phyloP scores from a whole-genome alignment of 1,140 invertebrate species.

The Hirudo medicinalis region DNA sequence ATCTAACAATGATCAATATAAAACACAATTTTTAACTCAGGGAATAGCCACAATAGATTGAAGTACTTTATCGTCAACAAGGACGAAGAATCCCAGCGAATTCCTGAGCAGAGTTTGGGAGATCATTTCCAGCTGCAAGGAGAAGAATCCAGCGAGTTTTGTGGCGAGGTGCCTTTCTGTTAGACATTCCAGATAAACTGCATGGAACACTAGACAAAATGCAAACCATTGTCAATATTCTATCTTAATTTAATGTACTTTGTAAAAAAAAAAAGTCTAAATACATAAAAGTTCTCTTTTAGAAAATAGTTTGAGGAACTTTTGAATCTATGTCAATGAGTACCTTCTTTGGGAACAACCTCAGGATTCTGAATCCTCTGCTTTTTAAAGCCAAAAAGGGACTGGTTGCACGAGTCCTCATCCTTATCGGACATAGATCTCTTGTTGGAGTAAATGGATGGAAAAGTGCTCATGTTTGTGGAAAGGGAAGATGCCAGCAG shows the following conservation, averaged over 20 bases:
- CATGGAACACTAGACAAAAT: constrained; percentile 8
- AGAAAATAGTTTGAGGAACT: too few relatives aligned
- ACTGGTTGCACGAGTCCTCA: neutral
- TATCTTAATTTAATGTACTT: too few relatives aligned
- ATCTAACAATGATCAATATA: too few relatives aligned
- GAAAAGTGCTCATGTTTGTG: too few relatives aligned
- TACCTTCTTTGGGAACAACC: neutral
- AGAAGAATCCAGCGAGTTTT: constrained; percentile 10
- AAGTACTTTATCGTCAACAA: constrained; percentile 10
- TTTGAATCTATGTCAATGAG: too few relatives aligned
- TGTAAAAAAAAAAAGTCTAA: too few relatives aligned
- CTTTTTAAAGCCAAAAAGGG: constrained; percentile 3
- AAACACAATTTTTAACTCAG: too few relatives aligned
- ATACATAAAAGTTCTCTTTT: too few relatives aligned
- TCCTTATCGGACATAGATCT: constrained; percentile 14
- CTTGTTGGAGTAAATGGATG: constrained; percentile 1
- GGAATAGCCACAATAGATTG: too few relatives aligned
- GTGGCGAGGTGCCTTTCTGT: constrained; percentile 10
- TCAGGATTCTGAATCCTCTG: constrained; percentile 13
- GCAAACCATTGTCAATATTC: neutral
- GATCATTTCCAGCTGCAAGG: neutral
- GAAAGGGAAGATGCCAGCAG: too few relatives aligned
- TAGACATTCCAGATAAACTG: constrained; percentile 11
- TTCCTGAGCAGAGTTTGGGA: neutral
- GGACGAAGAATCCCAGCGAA: constrained; percentile 10